Base-by-base conservation (phyloP, 2,113 vertebrate genomes). In the Leptobrachium leishanense region DNA sequence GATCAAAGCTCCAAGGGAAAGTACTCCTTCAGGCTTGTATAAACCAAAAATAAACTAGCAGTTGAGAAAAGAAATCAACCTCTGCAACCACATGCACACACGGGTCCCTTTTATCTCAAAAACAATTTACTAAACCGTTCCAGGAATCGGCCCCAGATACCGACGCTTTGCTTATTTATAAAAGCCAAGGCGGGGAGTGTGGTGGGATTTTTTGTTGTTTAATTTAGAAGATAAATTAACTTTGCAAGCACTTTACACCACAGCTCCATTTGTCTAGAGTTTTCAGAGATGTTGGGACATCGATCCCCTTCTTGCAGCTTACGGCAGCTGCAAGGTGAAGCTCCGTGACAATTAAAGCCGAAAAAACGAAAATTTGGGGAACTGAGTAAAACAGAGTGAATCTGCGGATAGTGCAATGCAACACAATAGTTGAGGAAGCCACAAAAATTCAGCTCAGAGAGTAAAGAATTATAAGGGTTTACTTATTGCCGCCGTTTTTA, bases 11-110 rank as follows among this genome's bases (percentile, higher is more conserved):
- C 46, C 31, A 4, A 15, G 40, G 50, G n/a, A 68, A 74, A 62
- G 55, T 2, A 46, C 71, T 81, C 64, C 78, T 68, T 43, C 41
- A 43, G 39, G 42, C 62, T 79, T 68, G 46, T 57, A 67, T 79
- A 79, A 79, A 74, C 70, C 42, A 79, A 67, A 63, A 79, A 73
- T 55, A 31, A 78, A 65, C 68, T 64, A 44, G 31, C 46, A 57
- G 77, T 2, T 2, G 65, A 74, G 67, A 46, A 55, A 67, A 62
- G 55, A 68, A 68, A 68, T 41, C 70, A 55, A 42, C 9, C 50
- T 63, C 42, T 66, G 55, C 68, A n/a, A 66, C 71, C 15, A 5
- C 62, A 20, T 41, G 62, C 72, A 67, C 63, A 46, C 46, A 31
- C 13, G 55, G 11, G 71, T 12, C n/a, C 10, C 63, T 68, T 80